Conservation (phyloP, 2,888 invertebrate genomes). For the Rhagium mordax region DNA sequence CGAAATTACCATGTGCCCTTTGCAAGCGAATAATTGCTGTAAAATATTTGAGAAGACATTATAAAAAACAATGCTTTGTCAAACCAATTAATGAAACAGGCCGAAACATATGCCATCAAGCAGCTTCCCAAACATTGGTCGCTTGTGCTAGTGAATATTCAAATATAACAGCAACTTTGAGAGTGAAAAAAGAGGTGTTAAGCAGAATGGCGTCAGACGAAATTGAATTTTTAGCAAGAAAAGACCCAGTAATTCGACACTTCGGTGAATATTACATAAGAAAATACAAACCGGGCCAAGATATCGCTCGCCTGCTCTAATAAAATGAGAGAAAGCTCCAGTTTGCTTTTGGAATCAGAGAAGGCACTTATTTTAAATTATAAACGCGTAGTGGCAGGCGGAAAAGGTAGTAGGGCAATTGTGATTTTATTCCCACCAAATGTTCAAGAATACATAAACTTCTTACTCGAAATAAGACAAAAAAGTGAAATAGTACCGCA, state of each 20-base stretch:
- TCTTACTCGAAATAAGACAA: background rate
- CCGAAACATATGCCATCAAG: conserved; percentile 28
- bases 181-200: background rate
- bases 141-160: background rate
- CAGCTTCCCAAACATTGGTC: background rate
- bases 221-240: conserved; percentile 1
- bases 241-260: background rate
- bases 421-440: background rate
- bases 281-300: background rate
- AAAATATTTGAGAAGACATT: conserved; percentile 42
- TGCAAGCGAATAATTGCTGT: conserved; percentile 37
- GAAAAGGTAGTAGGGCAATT: background rate
- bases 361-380: background rate
- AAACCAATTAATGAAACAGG: conserved; percentile 37
- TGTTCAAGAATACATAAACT: background rate
- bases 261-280: background rate
- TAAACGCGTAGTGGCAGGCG: background rate
- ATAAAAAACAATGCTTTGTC: conserved; percentile 39
- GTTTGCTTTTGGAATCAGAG: background rate
- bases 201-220: background rate
- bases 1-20: conserved; percentile 42
- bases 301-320: background rate
- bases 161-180: background rate
- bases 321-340: conserved; percentile 1
- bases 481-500: no score